A percentile compares a stretch with the other conserved stretches of the same genome.
These are phyloP conservation scores for Rhopalosiphum padi DNA, from an alignment of 1,140 invertebrate genomes.

Conservation along the genomic window DNA sequence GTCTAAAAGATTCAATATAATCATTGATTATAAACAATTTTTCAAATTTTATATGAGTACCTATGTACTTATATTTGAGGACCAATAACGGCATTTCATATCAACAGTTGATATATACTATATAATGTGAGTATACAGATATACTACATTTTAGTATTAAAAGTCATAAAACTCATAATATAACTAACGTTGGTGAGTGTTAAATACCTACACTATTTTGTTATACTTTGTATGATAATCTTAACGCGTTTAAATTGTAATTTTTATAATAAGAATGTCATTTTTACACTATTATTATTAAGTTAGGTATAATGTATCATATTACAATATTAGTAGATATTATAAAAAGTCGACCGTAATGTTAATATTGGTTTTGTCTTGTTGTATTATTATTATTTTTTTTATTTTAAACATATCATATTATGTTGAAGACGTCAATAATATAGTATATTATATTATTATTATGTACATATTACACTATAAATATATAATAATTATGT, in stretches of 20 bases:
- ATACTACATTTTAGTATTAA: neutral
- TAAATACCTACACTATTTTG: neutral
- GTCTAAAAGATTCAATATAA: neutral
- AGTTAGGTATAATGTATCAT: neutral
- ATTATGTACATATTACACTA: neutral
- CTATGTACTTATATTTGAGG: neutral
- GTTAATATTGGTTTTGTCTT: neutral
- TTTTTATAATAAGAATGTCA: neutral
- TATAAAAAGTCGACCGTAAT: neutral
- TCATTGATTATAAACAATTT: neutral
- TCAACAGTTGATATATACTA: neutral
- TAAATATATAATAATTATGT: neutral
- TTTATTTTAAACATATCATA: neutral
- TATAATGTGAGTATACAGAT: neutral
- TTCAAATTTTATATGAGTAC: neutral
- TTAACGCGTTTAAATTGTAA: neutral
- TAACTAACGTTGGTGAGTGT: too few relatives aligned
- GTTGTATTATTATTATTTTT: neutral
- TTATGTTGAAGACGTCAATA: neutral
- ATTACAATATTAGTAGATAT: neutral
- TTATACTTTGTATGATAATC: neutral
- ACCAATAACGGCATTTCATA: neutral
- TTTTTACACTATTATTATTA: too few relatives aligned
- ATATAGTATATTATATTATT: neutral
- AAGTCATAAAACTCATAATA: neutral